phyloP scores from a whole-genome alignment of 2,113 vertebrate genomes.

The Lycaon pictus region DNA sequence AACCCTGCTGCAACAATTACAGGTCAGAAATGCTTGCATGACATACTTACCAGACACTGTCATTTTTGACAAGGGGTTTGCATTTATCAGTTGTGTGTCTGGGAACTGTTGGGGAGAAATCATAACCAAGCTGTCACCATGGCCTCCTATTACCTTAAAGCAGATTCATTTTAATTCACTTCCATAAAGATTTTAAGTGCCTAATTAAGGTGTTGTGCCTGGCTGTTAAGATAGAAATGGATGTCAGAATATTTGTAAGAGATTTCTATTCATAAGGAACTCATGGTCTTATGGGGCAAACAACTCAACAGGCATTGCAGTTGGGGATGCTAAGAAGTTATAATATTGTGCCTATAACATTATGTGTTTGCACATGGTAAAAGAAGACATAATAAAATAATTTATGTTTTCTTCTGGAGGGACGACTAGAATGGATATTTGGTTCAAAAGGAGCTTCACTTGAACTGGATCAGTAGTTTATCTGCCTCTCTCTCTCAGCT shows the following conservation, averaged over 20 bases:
- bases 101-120: conserved; percentile 43
- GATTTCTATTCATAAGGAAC: not conserved
- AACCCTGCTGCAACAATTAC: conserved; percentile 59
- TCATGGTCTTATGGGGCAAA: not conserved
- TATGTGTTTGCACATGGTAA: not conserved
- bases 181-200: not conserved
- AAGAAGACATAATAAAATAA: not conserved
- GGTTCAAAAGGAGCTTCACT: not conserved
- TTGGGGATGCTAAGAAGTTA: not conserved
- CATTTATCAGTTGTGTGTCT: conserved; percentile 20
- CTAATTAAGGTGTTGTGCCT: not conserved
- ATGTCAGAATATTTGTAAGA: conserved; percentile 34
- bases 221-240: not conserved
- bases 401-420: not conserved
- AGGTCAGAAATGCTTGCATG: conserved; percentile 51
- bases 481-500: not conserved
- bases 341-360: not conserved
- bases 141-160: conserved; percentile 36
- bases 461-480: not conserved
- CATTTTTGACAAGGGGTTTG: conserved; percentile 68
- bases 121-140: not conserved
- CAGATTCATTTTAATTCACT: conserved; percentile 58
- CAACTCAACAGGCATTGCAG: not conserved
- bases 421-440: not conserved
- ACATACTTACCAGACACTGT: conserved; percentile 49